Evolutionary conservation across 2,888 invertebrate genomes (phyloP).

Genomic region (Caenorhabditis plicata): DNA sequence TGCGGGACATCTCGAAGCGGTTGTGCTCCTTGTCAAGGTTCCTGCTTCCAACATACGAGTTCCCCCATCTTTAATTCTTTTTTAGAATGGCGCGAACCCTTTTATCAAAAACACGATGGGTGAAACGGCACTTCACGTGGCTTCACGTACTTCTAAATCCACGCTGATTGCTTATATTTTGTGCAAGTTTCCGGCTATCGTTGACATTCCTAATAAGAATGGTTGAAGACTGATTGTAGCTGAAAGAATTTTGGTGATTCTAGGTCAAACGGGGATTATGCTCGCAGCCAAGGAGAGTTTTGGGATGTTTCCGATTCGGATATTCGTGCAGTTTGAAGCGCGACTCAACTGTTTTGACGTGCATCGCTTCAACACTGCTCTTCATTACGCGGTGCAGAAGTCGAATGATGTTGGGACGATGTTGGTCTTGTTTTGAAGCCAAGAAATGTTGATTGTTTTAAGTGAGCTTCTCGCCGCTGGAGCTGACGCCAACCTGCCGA

Average conservation of each 20-base stretch:
- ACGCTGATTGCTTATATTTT: conserved; percentile 19
- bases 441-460: too few relatives aligned
- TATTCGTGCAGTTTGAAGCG: conserved; percentile 10
- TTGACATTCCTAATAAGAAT: conserved; percentile 3
- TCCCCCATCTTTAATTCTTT: background rate
- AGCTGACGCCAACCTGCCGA: too few relatives aligned
- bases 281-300: conserved; percentile 6
- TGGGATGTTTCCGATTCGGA: conserved; percentile 24
- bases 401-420: too few relatives aligned
- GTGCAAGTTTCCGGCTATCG: conserved; percentile 10
- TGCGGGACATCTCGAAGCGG: conserved; percentile 5
- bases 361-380: too few relatives aligned
- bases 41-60: background rate
- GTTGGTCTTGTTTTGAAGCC: too few relatives aligned
- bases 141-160: conserved; percentile 20
- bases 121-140: conserved; percentile 36
- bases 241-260: too few relatives aligned
- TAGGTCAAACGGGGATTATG: conserved; percentile 22
- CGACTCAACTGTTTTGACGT: conserved; percentile 11
- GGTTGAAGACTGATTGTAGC: too few relatives aligned
- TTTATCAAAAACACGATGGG: conserved; percentile 13
- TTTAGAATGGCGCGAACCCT: conserved; percentile 19
- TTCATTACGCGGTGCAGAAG: too few relatives aligned
- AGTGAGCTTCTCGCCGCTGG: too few relatives aligned
- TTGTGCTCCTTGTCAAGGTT: conserved; percentile 13